A percentile compares a stretch with the other conserved stretches of the same genome.
Evolutionary conservation across 2,113 vertebrate species (phyloP).

Genomic region (Dromas ardeola): DNA sequence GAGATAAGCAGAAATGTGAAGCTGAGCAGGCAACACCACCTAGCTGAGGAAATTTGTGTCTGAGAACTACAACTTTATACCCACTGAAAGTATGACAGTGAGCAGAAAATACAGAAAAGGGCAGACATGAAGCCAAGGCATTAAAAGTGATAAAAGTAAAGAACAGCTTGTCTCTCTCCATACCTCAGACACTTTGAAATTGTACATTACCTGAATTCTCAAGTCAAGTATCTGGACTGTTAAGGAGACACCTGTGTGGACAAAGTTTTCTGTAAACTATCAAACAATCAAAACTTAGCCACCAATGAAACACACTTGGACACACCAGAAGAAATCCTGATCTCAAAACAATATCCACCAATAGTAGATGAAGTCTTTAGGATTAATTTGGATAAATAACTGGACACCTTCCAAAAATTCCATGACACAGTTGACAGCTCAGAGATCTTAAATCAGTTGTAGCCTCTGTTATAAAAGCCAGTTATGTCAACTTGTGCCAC

Average conservation of each 20-base stretch:
- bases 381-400: background rate
- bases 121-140: background rate
- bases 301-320: background rate
- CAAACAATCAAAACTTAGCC: background rate
- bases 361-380: background rate
- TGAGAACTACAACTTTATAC: background rate
- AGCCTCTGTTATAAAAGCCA: background rate
- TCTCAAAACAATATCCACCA: background rate
- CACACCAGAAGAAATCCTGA: background rate
- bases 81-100: background rate
- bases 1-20: background rate
- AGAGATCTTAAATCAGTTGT: background rate
- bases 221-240: background rate
- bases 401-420: background rate
- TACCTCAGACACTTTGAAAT: background rate
- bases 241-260: background rate
- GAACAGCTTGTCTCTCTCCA: background rate
- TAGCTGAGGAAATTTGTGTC: background rate
- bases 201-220: background rate
- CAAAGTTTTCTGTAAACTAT: background rate
- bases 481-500: background rate
- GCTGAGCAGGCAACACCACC: background rate
- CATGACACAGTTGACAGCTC: accelerated
- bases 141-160: background rate
- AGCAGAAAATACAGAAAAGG: background rate